A percentile compares a stretch with the other conserved stretches of the same genome.
Conservation (phyloP, 2,113 vertebrate genomes). For the Muscicapa adusta region DNA sequence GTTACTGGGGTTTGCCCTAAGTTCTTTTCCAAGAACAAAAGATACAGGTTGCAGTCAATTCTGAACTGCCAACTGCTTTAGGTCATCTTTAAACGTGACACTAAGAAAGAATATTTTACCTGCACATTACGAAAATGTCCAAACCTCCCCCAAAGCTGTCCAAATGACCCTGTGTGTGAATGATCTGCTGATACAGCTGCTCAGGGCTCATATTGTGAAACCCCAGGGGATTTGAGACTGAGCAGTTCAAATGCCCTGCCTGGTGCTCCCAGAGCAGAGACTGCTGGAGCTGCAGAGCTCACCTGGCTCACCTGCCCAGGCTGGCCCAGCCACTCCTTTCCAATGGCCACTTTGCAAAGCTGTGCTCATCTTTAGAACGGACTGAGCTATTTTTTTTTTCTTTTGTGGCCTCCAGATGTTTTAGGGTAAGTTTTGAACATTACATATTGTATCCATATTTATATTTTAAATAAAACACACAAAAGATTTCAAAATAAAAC, state of each 20-base stretch:
- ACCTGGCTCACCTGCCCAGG: neutral
- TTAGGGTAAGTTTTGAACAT: neutral
- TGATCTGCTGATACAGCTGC: neutral
- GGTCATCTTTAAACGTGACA: neutral
- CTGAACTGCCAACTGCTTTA: neutral
- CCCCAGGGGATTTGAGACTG: neutral
- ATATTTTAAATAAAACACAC: neutral
- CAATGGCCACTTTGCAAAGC: neutral
- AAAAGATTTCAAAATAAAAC: neutral
- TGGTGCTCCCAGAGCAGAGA: neutral
- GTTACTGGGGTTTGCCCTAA: neutral
- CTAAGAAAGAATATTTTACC: neutral
- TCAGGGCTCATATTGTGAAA: neutral
- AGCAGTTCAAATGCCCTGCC: neutral
- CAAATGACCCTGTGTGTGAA: neutral
- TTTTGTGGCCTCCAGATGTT: neutral
- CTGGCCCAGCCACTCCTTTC: neutral
- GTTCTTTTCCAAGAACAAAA: neutral
- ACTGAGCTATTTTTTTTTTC: neutral
- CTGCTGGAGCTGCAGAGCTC: neutral
- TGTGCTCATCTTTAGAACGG: neutral
- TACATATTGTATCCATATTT: neutral
- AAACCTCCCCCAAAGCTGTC: neutral
- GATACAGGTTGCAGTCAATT: neutral
- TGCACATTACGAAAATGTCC: neutral